Conservation (phyloP, 1,140 invertebrate genomes). For the Macrosteles quadrilineatus region DNA sequence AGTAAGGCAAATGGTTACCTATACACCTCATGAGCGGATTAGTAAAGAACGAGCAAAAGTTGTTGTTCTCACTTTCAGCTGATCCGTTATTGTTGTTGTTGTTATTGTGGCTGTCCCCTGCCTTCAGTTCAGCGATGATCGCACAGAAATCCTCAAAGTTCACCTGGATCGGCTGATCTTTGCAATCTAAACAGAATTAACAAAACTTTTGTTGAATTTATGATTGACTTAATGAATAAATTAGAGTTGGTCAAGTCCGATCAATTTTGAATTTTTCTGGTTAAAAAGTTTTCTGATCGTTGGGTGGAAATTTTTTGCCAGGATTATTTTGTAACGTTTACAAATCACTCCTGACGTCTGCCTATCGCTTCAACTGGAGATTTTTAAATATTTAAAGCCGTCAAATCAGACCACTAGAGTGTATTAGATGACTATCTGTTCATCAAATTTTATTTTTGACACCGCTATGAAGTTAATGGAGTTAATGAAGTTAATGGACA, state of each 20-base stretch:
- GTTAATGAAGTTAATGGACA: too few relatives aligned
- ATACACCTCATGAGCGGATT: slow-evolving; percentile 42
- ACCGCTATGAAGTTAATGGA: too few relatives aligned
- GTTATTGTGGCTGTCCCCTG: slow-evolving; percentile 8
- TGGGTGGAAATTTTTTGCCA: too few relatives aligned
- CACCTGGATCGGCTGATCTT: slow-evolving; percentile 42
- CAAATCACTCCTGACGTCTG: too few relatives aligned
- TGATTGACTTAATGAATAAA: not conserved
- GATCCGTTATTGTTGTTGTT: slow-evolving; percentile 43
- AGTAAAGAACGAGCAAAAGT: slow-evolving; percentile 16
- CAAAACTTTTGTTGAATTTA: not conserved
- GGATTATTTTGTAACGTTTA: too few relatives aligned
- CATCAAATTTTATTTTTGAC: too few relatives aligned
- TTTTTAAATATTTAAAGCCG: too few relatives aligned
- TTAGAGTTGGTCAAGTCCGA: not conserved
- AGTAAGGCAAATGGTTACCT: slow-evolving; percentile 46
- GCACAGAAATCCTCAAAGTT: slow-evolving; percentile 70
- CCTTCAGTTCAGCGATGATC: slow-evolving; percentile 57
- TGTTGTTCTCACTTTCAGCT: slow-evolving; percentile 56
- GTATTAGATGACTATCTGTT: too few relatives aligned
- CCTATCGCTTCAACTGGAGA: too few relatives aligned
- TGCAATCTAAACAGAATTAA: slow-evolving; percentile 39
- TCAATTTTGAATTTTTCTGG: too few relatives aligned
- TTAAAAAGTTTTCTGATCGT: too few relatives aligned
- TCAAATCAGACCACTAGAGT: too few relatives aligned